Evolutionary conservation across 2,797 vertebrate genomes (phyloP).

Genomic region (Catharus ustulatus): DNA sequence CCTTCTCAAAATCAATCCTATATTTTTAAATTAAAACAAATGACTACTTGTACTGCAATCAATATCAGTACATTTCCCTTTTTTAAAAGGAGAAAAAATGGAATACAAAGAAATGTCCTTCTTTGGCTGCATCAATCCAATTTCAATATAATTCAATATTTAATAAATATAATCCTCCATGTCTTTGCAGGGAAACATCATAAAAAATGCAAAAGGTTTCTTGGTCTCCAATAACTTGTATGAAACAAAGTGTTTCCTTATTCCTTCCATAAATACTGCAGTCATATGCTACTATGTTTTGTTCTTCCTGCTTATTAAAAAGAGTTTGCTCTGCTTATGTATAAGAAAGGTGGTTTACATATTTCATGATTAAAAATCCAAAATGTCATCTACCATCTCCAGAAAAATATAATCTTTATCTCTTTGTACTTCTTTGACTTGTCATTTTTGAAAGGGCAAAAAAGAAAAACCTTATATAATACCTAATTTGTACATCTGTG

Average conservation of each 20-base stretch:
- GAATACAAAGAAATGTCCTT: slow-evolving; percentile 70
- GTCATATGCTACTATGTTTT: background rate
- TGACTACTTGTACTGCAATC: slow-evolving; percentile 70
- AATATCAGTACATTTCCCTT: slow-evolving; percentile 74
- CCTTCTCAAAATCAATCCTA: slow-evolving; percentile 77
- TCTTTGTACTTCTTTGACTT: slow-evolving; percentile 66
- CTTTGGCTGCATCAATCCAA: slow-evolving; percentile 73
- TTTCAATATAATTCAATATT: slow-evolving; percentile 78
- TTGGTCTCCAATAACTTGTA: slow-evolving; percentile 61
- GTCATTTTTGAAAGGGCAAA: slow-evolving; percentile 74
- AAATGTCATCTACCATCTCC: slow-evolving; percentile 60
- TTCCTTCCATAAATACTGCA: slow-evolving; percentile 70
- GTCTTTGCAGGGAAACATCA: slow-evolving; percentile 71
- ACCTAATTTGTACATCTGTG: slow-evolving; percentile 90
- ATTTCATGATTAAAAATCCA: slow-evolving; percentile 68
- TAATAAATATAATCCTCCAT: slow-evolving; percentile 77
- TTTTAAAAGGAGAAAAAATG: slow-evolving; percentile 63
- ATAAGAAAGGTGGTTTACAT: slow-evolving; percentile 64
- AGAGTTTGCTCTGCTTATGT: slow-evolving; percentile 59
- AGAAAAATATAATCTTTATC: slow-evolving; percentile 57
- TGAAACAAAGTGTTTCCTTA: slow-evolving; percentile 60
- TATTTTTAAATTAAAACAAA: slow-evolving; percentile 81
- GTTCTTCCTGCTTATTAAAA: background rate
- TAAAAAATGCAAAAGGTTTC: slow-evolving; percentile 75
- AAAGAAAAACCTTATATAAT: slow-evolving; percentile 82